Evolutionary conservation across 2,888 invertebrate genomes (phyloP).

Genomic region (Nemotelus nigrinus): DNA sequence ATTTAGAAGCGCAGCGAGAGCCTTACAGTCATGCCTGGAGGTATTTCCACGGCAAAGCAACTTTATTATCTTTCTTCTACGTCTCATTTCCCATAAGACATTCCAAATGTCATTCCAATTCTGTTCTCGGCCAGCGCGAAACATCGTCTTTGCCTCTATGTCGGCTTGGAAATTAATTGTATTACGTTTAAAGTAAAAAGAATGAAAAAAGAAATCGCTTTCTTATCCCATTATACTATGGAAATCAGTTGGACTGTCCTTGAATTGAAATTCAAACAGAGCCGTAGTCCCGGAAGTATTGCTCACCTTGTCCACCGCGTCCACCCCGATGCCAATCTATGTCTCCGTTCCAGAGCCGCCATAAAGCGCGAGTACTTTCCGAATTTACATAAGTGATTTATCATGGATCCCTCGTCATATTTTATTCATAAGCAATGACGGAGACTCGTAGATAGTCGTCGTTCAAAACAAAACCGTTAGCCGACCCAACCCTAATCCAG

Average conservation of each 20-base stretch:
- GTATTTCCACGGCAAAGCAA: too few species aligned
- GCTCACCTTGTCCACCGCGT: constrained; percentile 19
- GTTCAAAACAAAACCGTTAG: constrained; percentile 24
- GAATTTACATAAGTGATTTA: constrained; percentile 51
- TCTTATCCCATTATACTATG: constrained; percentile 45
- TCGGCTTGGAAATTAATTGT: constrained; percentile 36
- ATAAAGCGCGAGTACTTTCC: constrained; percentile 28
- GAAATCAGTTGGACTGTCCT: constrained; percentile 40
- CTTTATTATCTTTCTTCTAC: too few species aligned
- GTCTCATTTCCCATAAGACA: neutral
- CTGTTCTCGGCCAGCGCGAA: too few species aligned
- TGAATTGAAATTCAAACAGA: constrained; percentile 45
- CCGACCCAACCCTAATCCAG: constrained; percentile 23
- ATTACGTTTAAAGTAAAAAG: constrained; percentile 15
- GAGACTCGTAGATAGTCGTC: constrained; percentile 35
- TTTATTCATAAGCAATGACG: constrained; percentile 49
- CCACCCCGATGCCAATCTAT: neutral
- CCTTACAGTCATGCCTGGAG: too few species aligned
- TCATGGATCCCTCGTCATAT: constrained; percentile 50
- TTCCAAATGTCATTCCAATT: too few species aligned
- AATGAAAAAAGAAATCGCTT: constrained; percentile 25
- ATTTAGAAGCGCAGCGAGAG: too few species aligned
- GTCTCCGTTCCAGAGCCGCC: neutral
- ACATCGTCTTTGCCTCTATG: neutral
- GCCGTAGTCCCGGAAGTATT: constrained; percentile 8